Evolutionary conservation across 2,888 invertebrate species (phyloP).

Genomic region (Aphodius granarius): DNA sequence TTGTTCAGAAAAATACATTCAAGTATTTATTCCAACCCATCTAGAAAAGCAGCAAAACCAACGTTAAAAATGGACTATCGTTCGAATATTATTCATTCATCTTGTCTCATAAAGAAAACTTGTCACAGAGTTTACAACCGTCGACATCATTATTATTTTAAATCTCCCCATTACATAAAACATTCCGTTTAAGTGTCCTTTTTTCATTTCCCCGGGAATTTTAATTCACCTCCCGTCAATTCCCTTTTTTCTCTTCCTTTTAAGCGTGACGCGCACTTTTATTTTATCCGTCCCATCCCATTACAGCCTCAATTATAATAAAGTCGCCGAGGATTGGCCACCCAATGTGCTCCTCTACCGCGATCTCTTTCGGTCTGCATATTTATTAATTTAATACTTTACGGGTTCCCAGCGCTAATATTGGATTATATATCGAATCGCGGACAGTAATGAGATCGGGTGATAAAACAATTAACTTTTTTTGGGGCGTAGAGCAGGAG

Average conservation of each 20-base stretch:
- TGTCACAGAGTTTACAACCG: too few species aligned
- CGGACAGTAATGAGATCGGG: not conserved
- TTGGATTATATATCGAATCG: not conserved
- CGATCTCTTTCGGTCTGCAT: not conserved
- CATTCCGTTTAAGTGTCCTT: not conserved
- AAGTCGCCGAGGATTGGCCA: conserved; percentile 9
- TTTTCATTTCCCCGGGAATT: not conserved
- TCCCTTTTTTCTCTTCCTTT: not conserved
- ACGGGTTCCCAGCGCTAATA: not conserved
- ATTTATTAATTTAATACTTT: conserved; percentile 3
- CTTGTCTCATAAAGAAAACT: too few species aligned
- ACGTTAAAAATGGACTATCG: not conserved
- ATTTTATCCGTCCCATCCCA: conserved; percentile 3
- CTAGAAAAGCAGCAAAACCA: too few species aligned
- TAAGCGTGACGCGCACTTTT: not conserved
- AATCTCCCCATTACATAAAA: not conserved
- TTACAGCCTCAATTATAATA: conserved; percentile 8
- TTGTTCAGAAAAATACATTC: too few species aligned
- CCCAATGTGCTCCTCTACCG: not conserved
- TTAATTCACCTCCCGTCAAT: not conserved
- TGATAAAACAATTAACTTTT: not conserved
- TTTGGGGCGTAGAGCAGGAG: not conserved
- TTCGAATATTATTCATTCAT: not conserved
- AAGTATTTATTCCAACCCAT: too few species aligned
- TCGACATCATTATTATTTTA: not conserved